Conservation (phyloP, 2,797 vertebrate genomes). For the Onychomys leucogaster region DNA sequence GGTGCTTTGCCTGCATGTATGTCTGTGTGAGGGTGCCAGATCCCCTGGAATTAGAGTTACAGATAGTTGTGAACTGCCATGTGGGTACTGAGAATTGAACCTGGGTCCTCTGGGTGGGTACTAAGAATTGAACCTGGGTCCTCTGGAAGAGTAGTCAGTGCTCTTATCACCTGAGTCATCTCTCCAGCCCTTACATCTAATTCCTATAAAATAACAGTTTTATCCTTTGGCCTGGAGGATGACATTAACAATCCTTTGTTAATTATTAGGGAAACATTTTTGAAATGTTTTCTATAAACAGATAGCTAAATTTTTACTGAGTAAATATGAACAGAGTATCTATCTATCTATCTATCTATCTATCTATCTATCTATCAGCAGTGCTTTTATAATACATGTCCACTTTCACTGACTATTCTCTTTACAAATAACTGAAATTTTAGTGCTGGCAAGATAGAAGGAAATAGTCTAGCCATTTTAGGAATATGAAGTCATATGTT, state of each 20-base stretch:
- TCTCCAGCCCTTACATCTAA: background rate
- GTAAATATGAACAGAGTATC: background rate
- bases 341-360: background rate
- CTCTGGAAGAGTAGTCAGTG: background rate
- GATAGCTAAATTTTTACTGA: background rate
- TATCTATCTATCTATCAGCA: background rate
- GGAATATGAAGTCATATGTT: background rate
- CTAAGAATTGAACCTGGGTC: background rate
- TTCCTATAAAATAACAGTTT: constrained; percentile 32
- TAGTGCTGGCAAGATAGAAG: background rate
- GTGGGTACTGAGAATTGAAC: background rate
- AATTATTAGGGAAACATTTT: background rate
- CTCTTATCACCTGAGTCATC: background rate
- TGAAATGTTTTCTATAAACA: background rate
- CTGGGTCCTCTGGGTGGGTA: background rate
- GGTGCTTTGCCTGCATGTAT: background rate
- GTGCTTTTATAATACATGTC: background rate
- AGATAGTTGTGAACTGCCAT: background rate
- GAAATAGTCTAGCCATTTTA: background rate
- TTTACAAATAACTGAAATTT: background rate
- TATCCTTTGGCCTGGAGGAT: background rate
- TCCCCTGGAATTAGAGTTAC: background rate
- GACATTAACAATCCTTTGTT: background rate
- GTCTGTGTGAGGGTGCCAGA: background rate
- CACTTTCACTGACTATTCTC: background rate